Base-by-base conservation (phyloP, 2,113 vertebrate species). In the Sebastes schlegelii region DNA sequence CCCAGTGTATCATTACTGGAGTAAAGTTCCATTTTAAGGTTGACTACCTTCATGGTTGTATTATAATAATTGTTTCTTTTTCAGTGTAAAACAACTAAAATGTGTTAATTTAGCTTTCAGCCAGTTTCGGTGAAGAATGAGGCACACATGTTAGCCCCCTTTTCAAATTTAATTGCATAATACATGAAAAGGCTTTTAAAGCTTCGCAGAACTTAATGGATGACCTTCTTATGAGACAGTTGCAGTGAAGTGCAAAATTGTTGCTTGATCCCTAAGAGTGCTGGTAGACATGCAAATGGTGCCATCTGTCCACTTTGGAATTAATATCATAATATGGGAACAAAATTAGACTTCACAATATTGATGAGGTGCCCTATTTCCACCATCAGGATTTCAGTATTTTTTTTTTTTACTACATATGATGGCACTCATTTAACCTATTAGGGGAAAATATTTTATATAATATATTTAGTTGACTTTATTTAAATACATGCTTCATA, bases 111-210 rank as follows among this genome's bases (percentile, higher is more conserved):
- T 58, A 61, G 23, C 46, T 12, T 34, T 7, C 6, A 80, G 67
- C 21, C 45, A 63, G 48, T 67, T 67, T 42, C 40, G 11, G 64
- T 72, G 86, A 87, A 83, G 62, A 78, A 83, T 79, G 68, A 79
- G 55, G 64, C 34, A 48, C 58, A 62, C 14, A 8, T 79, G 82
- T 76, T 58, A 51, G 7, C 17, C 13, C 60, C 67, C 48, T 52
- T 63, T 92, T 87, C 75, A 84, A 91, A 90, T 91, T 89, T 68
- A 74, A 93, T 93, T 92, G 89, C 77, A 90, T 90, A 90, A 94
- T 91, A 94, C 92, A 93, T 90, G 89, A 86, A 93, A 93, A 92
- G 60, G 93, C 92, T 94, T 94, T 94, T 92, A 93, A 89, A 90
- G 87, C 71, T 65, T 52, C 2, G 55, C 89, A 89, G 89, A 91